phyloP scores from a whole-genome alignment of 2,888 invertebrate species.

The Eustalomyia histrio region DNA sequence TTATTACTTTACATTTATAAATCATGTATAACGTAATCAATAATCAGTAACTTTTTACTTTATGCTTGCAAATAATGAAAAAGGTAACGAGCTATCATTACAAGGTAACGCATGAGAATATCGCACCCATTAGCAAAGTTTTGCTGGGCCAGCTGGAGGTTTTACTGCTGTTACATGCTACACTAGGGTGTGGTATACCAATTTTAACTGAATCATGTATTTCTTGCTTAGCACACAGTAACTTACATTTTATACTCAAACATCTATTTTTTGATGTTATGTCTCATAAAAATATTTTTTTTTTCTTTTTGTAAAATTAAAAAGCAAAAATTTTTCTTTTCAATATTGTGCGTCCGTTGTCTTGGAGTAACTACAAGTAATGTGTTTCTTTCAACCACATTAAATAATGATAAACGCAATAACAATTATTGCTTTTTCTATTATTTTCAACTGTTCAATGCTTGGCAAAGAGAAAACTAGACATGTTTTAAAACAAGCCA shows the following conservation, averaged over 20 bases:
- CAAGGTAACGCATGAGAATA: no score
- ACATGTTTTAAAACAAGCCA: constrained; percentile 63
- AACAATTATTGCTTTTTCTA: constrained; percentile 47
- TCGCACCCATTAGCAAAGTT: no score
- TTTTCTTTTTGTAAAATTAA: constrained; percentile 23
- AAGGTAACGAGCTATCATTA: no score
- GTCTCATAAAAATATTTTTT: background rate
- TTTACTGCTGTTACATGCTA: no score
- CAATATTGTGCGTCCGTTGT: constrained; percentile 37
- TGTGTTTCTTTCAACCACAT: constrained; percentile 39
- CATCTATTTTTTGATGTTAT: constrained; percentile 9
- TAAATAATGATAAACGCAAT: constrained; percentile 60
- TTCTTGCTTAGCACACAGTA: constrained; percentile 10
- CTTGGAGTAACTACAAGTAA: constrained; percentile 10
- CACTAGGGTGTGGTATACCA: background rate
- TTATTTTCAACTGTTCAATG: constrained; percentile 31
- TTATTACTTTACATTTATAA: no score
- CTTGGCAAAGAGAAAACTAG: constrained; percentile 63
- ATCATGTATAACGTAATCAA: no score
- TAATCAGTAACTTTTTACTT: no score
- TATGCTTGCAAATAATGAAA: no score
- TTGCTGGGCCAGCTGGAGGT: no score
- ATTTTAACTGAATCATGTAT: background rate
- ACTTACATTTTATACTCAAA: background rate
- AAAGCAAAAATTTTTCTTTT: constrained; percentile 48